Conservation (phyloP, 1,140 invertebrate species). For the Ceratina calcarata region DNA sequence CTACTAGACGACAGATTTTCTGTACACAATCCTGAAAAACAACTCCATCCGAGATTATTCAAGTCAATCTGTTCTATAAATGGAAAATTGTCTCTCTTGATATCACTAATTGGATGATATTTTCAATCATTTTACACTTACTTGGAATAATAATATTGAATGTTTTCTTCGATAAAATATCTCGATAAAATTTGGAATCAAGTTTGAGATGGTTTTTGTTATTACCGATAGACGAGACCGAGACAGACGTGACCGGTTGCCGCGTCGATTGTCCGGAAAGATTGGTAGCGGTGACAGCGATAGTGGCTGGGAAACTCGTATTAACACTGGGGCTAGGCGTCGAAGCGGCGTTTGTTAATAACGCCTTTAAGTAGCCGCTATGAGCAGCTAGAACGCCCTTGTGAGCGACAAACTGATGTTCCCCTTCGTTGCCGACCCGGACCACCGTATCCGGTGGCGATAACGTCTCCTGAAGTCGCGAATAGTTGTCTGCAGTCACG, state of each 20-base stretch:
- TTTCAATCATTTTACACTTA: no score
- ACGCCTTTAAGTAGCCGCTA: constrained; percentile 83
- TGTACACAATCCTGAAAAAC: no score
- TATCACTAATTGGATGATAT: no score
- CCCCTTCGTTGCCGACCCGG: constrained; percentile 83
- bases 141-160: no score
- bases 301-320: constrained; percentile 18
- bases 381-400: constrained; percentile 84
- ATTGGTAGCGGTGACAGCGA: constrained; percentile 33
- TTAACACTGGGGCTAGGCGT: constrained; percentile 33
- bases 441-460: constrained; percentile 84
- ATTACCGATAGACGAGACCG: constrained; percentile 78
- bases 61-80: no score
- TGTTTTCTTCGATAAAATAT: no score
- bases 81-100: no score
- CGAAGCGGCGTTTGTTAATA: constrained; percentile 42
- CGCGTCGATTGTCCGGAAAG: constrained; percentile 35
- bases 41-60: no score
- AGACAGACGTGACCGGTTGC: constrained; percentile 70
- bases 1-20: no score
- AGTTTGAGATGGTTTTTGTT: no score
- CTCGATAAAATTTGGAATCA: constrained; percentile 23
- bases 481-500: constrained; percentile 66
- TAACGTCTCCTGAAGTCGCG: constrained; percentile 72
- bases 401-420: constrained; percentile 86